phyloP scores from a whole-genome alignment of 2,113 vertebrate species.

The Sceloporus undulatus region DNA sequence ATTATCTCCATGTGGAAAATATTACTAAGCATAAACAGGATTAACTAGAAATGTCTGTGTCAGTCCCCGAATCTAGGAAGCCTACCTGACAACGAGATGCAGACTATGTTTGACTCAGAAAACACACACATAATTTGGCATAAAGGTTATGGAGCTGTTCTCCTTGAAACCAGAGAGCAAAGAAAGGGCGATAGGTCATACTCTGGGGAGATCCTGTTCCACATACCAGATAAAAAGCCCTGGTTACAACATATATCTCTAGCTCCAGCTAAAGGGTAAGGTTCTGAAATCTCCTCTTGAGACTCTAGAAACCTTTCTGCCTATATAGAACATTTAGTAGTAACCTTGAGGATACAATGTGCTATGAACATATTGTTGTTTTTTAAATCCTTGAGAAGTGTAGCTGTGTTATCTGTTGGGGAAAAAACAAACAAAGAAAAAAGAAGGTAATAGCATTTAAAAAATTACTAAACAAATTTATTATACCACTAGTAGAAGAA shows the following conservation, averaged over 20 bases:
- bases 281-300: neutral
- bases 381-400: neutral
- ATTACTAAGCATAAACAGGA: neutral
- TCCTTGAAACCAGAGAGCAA: slow-evolving; percentile 33
- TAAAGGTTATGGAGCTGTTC: slow-evolving; percentile 20
- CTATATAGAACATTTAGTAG: neutral
- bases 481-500: neutral
- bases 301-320: neutral
- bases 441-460: neutral
- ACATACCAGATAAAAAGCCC: slow-evolving; percentile 14
- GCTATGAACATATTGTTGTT: neutral
- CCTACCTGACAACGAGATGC: neutral
- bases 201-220: slow-evolving; percentile 18
- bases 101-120: neutral
- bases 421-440: neutral
- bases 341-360: neutral
- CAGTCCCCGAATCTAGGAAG: neutral
- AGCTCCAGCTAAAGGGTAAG: neutral
- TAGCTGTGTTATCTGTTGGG: neutral
- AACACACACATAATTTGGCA: neutral
- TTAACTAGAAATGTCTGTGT: neutral
- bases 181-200: neutral
- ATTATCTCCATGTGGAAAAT: neutral
- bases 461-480: neutral
- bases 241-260: slow-evolving; percentile 5